A percentile compares a stretch with the other conserved stretches of the same genome.
Conservation (phyloP, 2,797 vertebrate genomes). For the Benthosema pterotum region DNA sequence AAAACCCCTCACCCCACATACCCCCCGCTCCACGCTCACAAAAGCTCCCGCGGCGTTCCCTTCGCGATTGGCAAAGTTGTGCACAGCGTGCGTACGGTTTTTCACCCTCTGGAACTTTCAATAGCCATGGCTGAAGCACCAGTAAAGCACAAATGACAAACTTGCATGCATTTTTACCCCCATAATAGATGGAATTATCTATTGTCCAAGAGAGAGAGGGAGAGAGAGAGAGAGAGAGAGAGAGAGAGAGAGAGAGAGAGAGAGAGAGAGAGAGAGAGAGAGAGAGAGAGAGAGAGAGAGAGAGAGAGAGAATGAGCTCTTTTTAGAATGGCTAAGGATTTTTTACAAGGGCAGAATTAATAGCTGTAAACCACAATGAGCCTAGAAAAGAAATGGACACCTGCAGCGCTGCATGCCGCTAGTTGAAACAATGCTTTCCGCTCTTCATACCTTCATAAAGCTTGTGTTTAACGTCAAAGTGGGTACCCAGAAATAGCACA, state of each 20-base stretch:
- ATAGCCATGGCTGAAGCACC: conserved; percentile 58
- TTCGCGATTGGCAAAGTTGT: conserved; percentile 35
- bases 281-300: too few relatives aligned
- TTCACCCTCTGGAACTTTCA: conserved; percentile 76
- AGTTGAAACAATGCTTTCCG: too few relatives aligned
- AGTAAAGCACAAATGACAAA: conserved; percentile 63
- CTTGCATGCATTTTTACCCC: conserved; percentile 46
- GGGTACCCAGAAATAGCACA: too few relatives aligned
- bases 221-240: conserved; percentile 3
- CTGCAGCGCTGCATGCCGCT: too few relatives aligned
- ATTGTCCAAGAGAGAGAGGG: conserved; percentile 57
- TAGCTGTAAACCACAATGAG: too few relatives aligned
- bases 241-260: background rate
- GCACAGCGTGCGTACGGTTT: conserved; percentile 30
- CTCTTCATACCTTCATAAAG: too few relatives aligned
- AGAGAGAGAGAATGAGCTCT: too few relatives aligned
- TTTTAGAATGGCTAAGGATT: too few relatives aligned
- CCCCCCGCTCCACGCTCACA: background rate
- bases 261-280: conserved; percentile 10
- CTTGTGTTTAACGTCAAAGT: too few relatives aligned
- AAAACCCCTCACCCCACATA: conserved; percentile 29
- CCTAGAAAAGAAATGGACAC: too few relatives aligned
- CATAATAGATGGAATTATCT: conserved; percentile 75
- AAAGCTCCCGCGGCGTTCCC: background rate
- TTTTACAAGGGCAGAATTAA: too few relatives aligned